Evolutionary conservation across 2,113 vertebrate genomes (phyloP).

Genomic region (Regulus satrapa): DNA sequence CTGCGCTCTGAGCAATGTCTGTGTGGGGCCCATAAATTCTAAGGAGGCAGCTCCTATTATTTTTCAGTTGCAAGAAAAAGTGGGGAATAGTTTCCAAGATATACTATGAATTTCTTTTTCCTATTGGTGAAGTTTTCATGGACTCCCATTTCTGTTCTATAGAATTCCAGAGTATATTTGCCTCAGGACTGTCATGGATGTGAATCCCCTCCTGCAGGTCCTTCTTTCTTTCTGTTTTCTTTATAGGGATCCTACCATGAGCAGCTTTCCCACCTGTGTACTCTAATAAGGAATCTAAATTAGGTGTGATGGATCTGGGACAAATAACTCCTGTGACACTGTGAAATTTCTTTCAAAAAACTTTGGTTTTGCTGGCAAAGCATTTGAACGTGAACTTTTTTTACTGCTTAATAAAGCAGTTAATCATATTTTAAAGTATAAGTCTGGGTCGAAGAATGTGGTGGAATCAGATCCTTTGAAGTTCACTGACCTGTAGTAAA

Average conservation of each 20-base stretch:
- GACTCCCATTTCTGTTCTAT: not conserved
- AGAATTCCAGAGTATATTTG: not conserved
- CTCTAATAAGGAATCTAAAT: not conserved
- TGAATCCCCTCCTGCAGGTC: not conserved
- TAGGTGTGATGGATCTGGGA: not conserved
- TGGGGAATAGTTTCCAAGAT: not conserved
- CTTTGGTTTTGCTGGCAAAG: not conserved
- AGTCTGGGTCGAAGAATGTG: not conserved
- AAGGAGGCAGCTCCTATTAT: not conserved
- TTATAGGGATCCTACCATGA: not conserved
- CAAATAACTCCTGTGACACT: not conserved
- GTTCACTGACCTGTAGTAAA: not conserved
- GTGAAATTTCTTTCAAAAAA: not conserved
- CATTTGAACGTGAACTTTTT: not conserved
- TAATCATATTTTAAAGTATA: not conserved
- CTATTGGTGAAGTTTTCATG: not conserved
- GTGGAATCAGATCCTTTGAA: constrained; percentile 7
- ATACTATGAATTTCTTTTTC: not conserved
- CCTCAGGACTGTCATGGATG: not conserved
- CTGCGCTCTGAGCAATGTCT: not conserved
- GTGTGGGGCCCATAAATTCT: not conserved
- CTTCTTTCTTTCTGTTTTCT: not conserved
- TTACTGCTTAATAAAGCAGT: not conserved
- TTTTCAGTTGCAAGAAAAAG: not conserved
- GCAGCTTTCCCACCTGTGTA: not conserved